Conservation (phyloP, 2,888 invertebrate genomes). For the Boloria selene region DNA sequence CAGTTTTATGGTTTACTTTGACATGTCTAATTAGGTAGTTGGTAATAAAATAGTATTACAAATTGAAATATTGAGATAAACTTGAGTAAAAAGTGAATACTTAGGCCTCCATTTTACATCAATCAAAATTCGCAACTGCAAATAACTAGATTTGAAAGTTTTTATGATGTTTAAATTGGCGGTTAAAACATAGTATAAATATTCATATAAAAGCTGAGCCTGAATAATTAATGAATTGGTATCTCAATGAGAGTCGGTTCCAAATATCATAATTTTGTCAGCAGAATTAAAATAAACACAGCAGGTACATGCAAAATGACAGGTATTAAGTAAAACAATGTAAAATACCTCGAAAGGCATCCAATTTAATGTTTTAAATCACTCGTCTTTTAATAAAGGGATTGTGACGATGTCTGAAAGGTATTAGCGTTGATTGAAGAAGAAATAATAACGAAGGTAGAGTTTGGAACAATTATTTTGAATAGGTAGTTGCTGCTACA, state of each 20-base stretch:
- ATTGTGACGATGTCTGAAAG: conserved; percentile 31
- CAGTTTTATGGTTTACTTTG: conserved; percentile 22
- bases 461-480: conserved; percentile 21
- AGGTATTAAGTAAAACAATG: conserved; percentile 24
- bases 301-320: conserved; percentile 12
- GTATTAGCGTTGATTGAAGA: conserved; percentile 36
- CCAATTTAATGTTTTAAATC: conserved; percentile 31
- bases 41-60: conserved; percentile 2
- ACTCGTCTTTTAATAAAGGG: conserved; percentile 33
- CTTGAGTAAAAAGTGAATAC: not conserved
- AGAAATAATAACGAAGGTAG: conserved; percentile 33
- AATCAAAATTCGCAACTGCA: too few relatives aligned
- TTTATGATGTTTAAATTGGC: not conserved
- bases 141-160: too few relatives aligned
- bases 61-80: not conserved
- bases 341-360: conserved; percentile 25
- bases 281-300: conserved; percentile 10
- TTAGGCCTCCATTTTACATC: too few relatives aligned
- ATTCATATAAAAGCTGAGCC: not conserved
- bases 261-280: conserved; percentile 3
- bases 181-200: not conserved
- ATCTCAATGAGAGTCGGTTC: conserved; percentile 7
- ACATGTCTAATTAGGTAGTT: conserved; percentile 21
- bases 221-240: conserved; percentile 7
- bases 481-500: conserved; percentile 12